Percentiles rank a stretch among this genome's conserved stretches.
Conservation (phyloP, 2,797 vertebrate species). For the Lepilemur ruficaudatus region DNA sequence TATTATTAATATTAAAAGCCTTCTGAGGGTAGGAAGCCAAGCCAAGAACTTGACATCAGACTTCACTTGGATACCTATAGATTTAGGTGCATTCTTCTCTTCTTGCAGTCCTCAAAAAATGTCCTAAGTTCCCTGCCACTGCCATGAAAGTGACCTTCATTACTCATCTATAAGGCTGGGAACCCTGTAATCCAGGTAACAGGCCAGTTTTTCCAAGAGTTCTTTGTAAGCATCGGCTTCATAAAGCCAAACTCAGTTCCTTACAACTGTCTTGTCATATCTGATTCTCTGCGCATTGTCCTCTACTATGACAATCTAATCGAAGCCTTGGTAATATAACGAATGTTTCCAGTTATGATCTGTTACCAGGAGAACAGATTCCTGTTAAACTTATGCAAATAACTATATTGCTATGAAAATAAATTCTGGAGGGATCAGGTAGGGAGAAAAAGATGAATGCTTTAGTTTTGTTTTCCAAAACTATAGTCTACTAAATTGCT, state of each 20-base stretch:
- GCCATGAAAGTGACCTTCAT: neutral
- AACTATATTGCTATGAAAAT: neutral
- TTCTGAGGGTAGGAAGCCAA: neutral
- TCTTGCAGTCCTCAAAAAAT: neutral
- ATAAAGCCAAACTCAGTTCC: neutral
- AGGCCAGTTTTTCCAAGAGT: neutral
- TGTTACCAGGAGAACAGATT: neutral
- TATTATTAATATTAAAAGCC: neutral
- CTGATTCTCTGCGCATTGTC: neutral
- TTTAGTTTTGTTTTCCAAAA: neutral
- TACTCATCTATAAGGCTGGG: neutral
- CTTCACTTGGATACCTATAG: neutral
- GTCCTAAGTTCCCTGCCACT: neutral
- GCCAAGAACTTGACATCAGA: neutral
- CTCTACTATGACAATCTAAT: neutral
- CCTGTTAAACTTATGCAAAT: neutral
- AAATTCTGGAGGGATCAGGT: neutral
- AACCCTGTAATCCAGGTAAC: neutral
- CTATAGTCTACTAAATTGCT: neutral
- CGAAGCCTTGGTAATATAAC: neutral
- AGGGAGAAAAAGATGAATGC: neutral
- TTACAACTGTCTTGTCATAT: neutral
- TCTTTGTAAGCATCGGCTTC: neutral
- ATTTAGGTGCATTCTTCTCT: neutral
- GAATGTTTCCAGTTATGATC: neutral